Evolutionary conservation across 2,113 vertebrate genomes (phyloP).

Genomic region (Fukomys damarensis): DNA sequence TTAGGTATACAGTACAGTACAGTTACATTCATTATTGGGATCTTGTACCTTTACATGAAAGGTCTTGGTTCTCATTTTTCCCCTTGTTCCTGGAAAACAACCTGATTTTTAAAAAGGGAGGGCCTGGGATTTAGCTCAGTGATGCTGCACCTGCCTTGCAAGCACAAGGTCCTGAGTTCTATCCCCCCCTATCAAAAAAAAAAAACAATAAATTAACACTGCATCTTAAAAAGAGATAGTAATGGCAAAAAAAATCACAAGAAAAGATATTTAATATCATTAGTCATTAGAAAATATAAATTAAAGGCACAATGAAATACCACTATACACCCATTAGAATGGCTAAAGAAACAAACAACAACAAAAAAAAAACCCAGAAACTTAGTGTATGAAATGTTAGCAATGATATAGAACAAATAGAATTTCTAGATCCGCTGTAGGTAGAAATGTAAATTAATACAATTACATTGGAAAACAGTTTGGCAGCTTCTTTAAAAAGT

Average conservation of each 20-base stretch:
- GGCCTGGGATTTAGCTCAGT: too few relatives aligned
- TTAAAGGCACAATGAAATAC: neutral
- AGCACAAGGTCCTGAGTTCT: too few relatives aligned
- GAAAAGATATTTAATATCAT: neutral
- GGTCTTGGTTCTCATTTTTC: too few relatives aligned
- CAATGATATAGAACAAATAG: neutral
- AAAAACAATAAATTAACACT: neutral
- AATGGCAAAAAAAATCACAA: neutral
- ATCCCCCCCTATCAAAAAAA: neutral
- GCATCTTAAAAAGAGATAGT: neutral
- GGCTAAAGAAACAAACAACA: neutral
- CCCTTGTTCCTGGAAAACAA: too few relatives aligned
- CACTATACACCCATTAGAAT: neutral
- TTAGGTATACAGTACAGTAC: too few relatives aligned
- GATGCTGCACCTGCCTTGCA: too few relatives aligned
- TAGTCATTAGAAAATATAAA: neutral
- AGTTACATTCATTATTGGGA: too few relatives aligned
- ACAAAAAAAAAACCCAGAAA: too few relatives aligned
- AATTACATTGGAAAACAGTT: neutral
- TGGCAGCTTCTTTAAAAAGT: neutral
- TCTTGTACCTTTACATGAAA: too few relatives aligned
- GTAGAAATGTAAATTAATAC: too few relatives aligned
- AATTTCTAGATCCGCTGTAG: too few relatives aligned
- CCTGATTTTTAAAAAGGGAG: too few relatives aligned
- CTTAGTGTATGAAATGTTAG: neutral